Conservation (phyloP, 2,888 invertebrate species). For the Oeneis ivallda region DNA sequence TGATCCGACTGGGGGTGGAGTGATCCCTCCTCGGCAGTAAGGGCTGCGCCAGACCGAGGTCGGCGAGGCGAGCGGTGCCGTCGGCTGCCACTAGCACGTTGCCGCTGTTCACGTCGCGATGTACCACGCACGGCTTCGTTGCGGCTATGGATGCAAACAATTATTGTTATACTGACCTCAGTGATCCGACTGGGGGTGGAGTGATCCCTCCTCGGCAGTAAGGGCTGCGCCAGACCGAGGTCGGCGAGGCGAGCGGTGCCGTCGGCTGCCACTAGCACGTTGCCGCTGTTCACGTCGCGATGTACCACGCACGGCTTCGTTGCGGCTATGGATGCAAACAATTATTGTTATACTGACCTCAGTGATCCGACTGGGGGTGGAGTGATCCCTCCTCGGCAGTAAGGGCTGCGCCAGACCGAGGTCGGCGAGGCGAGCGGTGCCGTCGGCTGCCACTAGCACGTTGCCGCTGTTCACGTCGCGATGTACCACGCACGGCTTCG, state of each 20-base stretch:
- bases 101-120: conserved; percentile 94
- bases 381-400: conserved; percentile 48
- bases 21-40: conserved; percentile 51
- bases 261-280: too few species aligned
- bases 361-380: conserved; percentile 55
- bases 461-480: conserved; percentile 95
- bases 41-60: conserved; percentile 82
- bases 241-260: too few species aligned
- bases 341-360: too few species aligned
- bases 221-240: too few species aligned
- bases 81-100: conserved; percentile 92
- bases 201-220: too few species aligned
- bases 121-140: conserved; percentile 91
- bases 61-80: conserved; percentile 90
- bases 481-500: conserved; percentile 93
- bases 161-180: conserved; percentile 29
- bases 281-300: too few species aligned
- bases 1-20: conserved; percentile 53
- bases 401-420: conserved; percentile 76
- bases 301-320: too few species aligned
- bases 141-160: conserved; percentile 83
- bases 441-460: conserved; percentile 89
- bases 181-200: too few species aligned
- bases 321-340: too few species aligned
- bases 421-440: conserved; percentile 91